These are phyloP conservation scores for Hemicordylus capensis DNA, from an alignment of 2,113 vertebrate genomes.

Conservation along the genomic window DNA sequence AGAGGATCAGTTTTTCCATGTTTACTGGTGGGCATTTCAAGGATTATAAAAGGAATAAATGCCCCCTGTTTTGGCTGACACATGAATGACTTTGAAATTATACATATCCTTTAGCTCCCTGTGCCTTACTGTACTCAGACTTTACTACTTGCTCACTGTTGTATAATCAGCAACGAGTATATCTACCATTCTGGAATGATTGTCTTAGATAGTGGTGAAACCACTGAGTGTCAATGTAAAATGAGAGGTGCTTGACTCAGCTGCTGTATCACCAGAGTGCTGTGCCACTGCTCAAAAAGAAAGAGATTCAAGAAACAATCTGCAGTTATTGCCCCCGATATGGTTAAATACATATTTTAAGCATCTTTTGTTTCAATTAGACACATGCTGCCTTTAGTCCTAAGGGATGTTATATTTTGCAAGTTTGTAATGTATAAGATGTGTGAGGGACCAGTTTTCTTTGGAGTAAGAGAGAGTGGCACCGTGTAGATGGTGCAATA, in stretches of 20 bases:
- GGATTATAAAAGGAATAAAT: neutral
- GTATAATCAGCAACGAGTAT: neutral
- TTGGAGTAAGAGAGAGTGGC: too few relatives aligned
- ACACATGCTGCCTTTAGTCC: too few relatives aligned
- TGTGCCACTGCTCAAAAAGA: neutral
- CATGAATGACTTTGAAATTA: neutral
- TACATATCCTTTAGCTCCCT: neutral
- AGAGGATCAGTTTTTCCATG: neutral
- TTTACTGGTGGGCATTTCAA: neutral
- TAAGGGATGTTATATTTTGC: neutral
- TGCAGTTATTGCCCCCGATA: neutral
- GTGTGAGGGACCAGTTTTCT: neutral
- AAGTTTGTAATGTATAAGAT: neutral
- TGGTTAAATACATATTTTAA: neutral
- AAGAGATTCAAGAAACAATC: neutral
- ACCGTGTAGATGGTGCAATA: too few relatives aligned
- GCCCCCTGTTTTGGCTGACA: neutral
- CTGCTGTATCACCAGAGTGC: neutral
- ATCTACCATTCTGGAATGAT: neutral
- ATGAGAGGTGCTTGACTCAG: neutral
- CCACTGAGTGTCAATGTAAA: neutral
- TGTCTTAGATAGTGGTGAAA: neutral
- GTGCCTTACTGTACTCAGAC: neutral
- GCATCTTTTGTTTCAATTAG: neutral
- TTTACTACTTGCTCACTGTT: neutral